A percentile compares a stretch with the other conserved stretches of the same genome.
phyloP scores from a whole-genome alignment of 2,797 vertebrate genomes.

The Scolopax rusticola region DNA sequence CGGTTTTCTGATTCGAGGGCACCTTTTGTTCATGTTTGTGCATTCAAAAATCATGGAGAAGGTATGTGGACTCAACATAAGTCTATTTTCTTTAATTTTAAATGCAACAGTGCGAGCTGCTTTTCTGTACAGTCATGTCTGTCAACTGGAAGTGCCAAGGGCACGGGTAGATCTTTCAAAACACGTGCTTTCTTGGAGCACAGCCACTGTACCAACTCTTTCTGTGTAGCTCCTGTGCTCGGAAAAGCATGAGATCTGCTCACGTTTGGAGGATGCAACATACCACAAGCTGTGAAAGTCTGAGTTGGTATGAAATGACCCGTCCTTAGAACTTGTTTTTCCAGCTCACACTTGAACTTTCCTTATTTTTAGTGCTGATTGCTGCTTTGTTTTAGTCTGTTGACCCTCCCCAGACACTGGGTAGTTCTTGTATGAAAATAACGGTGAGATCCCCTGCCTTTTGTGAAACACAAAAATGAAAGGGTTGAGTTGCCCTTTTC shows the following conservation, averaged over 20 bases:
- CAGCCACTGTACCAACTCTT: background rate
- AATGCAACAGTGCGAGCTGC: background rate
- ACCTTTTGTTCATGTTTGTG: background rate
- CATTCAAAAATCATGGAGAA: background rate
- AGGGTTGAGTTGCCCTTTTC: background rate
- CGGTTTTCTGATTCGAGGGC: background rate
- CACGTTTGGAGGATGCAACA: rapidly evolving
- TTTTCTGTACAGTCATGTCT: background rate
- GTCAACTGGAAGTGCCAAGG: background rate
- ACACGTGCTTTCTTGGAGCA: rapidly evolving
- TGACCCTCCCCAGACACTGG: background rate
- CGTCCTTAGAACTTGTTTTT: background rate
- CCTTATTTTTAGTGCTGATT: background rate
- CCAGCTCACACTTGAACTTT: background rate
- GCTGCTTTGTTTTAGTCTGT: background rate
- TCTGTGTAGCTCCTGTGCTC: background rate
- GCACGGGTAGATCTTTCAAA: background rate
- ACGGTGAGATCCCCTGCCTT: background rate
- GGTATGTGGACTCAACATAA: background rate
- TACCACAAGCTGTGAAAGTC: background rate
- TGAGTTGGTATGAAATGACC: background rate
- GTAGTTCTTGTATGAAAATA: background rate
- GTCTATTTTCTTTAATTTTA: background rate
- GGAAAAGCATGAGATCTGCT: background rate
- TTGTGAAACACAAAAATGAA: background rate